Conservation (phyloP, 2,797 vertebrate genomes). For the Phylloscopus collybita region DNA sequence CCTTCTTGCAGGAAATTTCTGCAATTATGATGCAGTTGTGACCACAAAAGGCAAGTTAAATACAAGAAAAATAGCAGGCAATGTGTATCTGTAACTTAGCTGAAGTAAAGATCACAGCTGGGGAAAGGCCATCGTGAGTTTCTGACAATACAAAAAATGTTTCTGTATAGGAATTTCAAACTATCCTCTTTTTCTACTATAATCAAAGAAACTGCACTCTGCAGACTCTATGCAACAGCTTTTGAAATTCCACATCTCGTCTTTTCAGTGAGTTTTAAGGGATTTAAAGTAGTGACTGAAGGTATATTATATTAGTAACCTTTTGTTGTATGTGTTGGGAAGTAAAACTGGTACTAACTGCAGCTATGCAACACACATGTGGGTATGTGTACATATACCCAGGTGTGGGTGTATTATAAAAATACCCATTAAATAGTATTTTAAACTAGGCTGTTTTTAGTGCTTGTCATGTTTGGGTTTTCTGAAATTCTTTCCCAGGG, state of each 20-base stretch:
- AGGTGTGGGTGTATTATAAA: neutral
- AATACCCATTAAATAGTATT: neutral
- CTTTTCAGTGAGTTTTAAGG: neutral
- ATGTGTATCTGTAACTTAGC: neutral
- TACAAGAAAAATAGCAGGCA: neutral
- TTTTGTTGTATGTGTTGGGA: neutral
- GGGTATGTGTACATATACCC: neutral
- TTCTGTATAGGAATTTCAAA: neutral
- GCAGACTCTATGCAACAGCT: neutral
- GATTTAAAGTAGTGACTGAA: neutral
- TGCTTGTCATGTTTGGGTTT: no score
- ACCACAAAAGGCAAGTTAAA: neutral
- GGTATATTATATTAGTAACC: neutral
- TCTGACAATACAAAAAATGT: neutral
- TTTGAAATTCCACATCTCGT: neutral
- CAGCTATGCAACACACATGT: neutral
- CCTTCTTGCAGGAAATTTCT: neutral
- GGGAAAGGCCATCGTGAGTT: neutral
- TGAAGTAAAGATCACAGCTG: neutral
- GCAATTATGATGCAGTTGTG: neutral
- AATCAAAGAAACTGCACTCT: neutral
- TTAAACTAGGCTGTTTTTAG: neutral
- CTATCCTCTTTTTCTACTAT: neutral
- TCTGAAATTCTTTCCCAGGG: no score
- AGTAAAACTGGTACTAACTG: neutral